Conservation (phyloP, 2,113 vertebrate species). For the Xiphophorus hellerii region DNA sequence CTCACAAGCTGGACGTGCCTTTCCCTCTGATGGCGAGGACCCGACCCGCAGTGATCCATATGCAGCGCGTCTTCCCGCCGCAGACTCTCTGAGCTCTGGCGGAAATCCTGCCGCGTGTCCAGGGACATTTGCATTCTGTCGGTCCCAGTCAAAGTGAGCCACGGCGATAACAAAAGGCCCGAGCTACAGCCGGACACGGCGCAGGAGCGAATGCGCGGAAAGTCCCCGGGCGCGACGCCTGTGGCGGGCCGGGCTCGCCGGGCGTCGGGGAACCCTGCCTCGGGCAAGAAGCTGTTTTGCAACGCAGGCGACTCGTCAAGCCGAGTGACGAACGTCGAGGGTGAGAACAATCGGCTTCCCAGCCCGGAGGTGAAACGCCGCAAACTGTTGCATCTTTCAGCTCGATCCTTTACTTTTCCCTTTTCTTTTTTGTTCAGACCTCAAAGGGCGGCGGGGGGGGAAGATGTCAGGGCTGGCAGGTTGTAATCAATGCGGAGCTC, state of each 20-base stretch:
- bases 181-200: conserved; percentile 22
- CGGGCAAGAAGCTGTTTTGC: conserved; percentile 33
- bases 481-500: conserved; percentile 31
- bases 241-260: conserved; percentile 4
- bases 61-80: conserved; percentile 10
- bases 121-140: conserved; percentile 28
- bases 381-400: conserved; percentile 26
- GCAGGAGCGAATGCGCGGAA: conserved; percentile 6
- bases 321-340: conserved; percentile 62
- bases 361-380: conserved; percentile 28
- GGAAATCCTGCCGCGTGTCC: conserved; percentile 44
- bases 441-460: conserved; percentile 2
- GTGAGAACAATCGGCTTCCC: not conserved
- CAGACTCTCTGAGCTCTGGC: conserved; percentile 27
- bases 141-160: conserved; percentile 28
- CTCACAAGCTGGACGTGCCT: not conserved
- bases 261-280: conserved; percentile 44
- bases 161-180: conserved; percentile 24
- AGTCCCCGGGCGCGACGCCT: not conserved
- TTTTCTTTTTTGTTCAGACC: not conserved
- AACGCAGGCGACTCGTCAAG: conserved; percentile 58
- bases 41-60: conserved; percentile 30
- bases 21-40: conserved; percentile 27
- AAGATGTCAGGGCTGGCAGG: conserved; percentile 26
- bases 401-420: not conserved